phyloP scores from a whole-genome alignment of 2,797 vertebrate genomes.

The Setipinna tenuifilis region DNA sequence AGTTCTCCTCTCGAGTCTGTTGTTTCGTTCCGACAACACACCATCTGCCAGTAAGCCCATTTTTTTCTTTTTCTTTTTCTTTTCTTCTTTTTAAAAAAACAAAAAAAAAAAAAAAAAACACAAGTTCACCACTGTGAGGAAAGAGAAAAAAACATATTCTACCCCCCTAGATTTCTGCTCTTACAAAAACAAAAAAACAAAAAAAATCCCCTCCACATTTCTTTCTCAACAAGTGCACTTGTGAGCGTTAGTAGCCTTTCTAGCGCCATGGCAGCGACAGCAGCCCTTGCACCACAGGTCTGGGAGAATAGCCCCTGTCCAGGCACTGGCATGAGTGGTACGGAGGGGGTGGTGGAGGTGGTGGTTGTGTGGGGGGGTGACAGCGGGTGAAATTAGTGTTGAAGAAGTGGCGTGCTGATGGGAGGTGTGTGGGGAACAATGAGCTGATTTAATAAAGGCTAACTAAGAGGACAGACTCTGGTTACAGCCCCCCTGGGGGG shows the following conservation, averaged over 20 bases:
- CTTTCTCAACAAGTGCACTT: slow-evolving; percentile 11
- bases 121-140: not conserved
- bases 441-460: slow-evolving; percentile 46
- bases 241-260: not conserved
- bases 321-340: not conserved
- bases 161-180: not conserved
- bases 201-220: not conserved
- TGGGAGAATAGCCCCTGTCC: slow-evolving; percentile 4
- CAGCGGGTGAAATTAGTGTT: slow-evolving; percentile 7
- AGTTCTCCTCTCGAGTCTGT: not conserved
- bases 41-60: slow-evolving; percentile 3
- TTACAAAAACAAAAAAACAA: not conserved
- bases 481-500: slow-evolving; percentile 35
- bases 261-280: not conserved
- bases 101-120: not conserved
- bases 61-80: not conserved
- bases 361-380: not conserved
- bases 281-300: not conserved
- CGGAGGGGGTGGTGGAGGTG: not conserved
- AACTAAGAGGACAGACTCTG: slow-evolving; percentile 47
- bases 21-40: not conserved
- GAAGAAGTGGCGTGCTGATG: not conserved
- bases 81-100: not conserved
- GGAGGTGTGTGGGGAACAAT: slow-evolving; percentile 15
- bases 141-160: not conserved